Conservation (phyloP, 2,888 invertebrate species). For the Strigamia transsilvanica region DNA sequence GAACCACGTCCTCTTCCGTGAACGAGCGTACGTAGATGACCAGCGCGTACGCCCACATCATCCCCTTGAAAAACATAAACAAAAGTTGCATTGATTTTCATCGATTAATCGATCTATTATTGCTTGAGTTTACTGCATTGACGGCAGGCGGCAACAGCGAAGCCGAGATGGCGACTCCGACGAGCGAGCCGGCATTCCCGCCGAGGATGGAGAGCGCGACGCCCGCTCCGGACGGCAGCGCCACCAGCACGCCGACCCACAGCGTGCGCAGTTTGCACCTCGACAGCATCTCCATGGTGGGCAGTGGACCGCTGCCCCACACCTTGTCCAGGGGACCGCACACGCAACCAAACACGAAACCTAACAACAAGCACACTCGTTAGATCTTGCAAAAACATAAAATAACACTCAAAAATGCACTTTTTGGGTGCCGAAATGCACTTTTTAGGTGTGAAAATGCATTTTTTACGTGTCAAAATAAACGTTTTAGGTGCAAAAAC, state of each 20-base stretch:
- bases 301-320: constrained; percentile 72
- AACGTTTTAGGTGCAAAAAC: too few species aligned
- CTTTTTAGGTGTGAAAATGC: too few species aligned
- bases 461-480: too few species aligned
- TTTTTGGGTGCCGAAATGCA: too few species aligned
- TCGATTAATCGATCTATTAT: not conserved
- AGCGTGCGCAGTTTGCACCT: constrained; percentile 74
- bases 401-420: too few species aligned
- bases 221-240: constrained; percentile 79
- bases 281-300: constrained; percentile 73
- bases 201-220: constrained; percentile 81
- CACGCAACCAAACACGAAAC: constrained; percentile 74
- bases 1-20: constrained; percentile 36
- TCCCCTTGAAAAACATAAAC: constrained; percentile 54
- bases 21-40: constrained; percentile 53
- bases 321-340: constrained; percentile 67
- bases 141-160: constrained; percentile 82
- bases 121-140: constrained; percentile 70
- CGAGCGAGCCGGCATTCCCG: constrained; percentile 79
- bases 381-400: too few species aligned
- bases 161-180: constrained; percentile 83
- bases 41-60: constrained; percentile 56
- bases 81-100: not conserved
- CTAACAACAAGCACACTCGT: constrained; percentile 60
- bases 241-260: constrained; percentile 77